Conservation (phyloP, 2,113 vertebrate species). For the Rhinoderma darwinii region DNA sequence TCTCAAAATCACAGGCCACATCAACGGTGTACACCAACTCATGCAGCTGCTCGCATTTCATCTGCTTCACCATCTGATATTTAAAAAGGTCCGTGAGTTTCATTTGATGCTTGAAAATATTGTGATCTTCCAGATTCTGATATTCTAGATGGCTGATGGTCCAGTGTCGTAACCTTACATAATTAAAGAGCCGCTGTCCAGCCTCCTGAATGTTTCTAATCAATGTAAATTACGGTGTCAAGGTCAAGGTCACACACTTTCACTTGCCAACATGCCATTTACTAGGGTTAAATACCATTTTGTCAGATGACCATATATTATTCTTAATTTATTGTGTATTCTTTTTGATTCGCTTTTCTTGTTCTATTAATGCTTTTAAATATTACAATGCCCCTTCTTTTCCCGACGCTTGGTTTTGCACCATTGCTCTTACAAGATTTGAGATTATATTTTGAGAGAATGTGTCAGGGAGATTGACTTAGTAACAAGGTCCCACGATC, state of each 20-base stretch:
- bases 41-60: background rate
- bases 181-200: background rate
- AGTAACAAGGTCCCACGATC: too few species aligned
- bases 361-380: too few species aligned
- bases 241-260: background rate
- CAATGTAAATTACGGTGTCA: background rate
- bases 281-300: background rate
- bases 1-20: background rate
- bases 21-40: background rate
- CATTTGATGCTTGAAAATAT: background rate
- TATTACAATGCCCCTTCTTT: too few species aligned
- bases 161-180: background rate
- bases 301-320: background rate
- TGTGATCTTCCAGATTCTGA: background rate
- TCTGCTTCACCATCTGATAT: conserved; percentile 13
- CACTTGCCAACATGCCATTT: background rate
- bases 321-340: too few species aligned
- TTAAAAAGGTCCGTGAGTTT: background rate
- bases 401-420: too few species aligned
- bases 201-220: background rate
- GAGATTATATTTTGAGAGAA: too few species aligned
- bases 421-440: too few species aligned
- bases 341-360: too few species aligned
- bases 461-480: too few species aligned
- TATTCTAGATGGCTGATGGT: background rate